phyloP scores from a whole-genome alignment of 1,140 invertebrate species.

The Hylaeus volcanicus region DNA sequence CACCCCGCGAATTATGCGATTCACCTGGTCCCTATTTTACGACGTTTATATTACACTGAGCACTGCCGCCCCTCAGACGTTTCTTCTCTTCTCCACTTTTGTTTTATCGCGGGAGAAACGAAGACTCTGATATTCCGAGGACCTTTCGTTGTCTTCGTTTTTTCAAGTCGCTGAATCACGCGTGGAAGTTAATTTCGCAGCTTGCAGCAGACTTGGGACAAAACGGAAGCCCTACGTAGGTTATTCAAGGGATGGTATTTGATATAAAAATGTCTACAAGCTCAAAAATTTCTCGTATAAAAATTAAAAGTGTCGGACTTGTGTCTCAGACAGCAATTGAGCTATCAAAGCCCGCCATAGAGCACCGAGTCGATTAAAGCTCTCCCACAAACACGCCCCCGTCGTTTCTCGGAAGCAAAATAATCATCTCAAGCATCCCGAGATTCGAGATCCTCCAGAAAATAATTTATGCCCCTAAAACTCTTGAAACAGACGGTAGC shows the following conservation, averaged over 20 bases:
- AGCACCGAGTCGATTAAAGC: background rate
- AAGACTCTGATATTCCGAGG: conserved; percentile 42
- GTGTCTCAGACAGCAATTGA: too few relatives aligned
- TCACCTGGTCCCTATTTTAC: conserved; percentile 81
- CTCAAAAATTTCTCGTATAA: too few relatives aligned
- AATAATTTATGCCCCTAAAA: conserved; percentile 55
- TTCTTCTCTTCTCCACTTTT: conserved; percentile 61
- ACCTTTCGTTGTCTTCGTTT: background rate
- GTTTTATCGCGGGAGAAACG: conserved; percentile 49
- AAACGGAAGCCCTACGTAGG: too few relatives aligned
- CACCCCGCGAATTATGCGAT: conserved; percentile 78
- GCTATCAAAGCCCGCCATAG: too few relatives aligned
- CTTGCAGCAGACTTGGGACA: too few relatives aligned
- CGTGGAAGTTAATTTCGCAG: background rate
- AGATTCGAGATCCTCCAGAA: conserved; percentile 21
- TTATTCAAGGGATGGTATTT: too few relatives aligned
- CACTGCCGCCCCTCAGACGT: conserved; percentile 71
- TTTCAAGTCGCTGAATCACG: background rate
- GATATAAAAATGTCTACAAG: too few relatives aligned
- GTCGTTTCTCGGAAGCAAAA: conserved; percentile 34
- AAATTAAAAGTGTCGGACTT: too few relatives aligned
- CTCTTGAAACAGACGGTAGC: conserved; percentile 51
- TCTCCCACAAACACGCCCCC: background rate
- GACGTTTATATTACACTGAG: conserved; percentile 80
- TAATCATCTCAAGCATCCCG: conserved; percentile 24